A percentile compares a stretch with the other conserved stretches of the same genome.
Conservation (phyloP, 2,888 invertebrate species). For the Parnassius mnemosyne region DNA sequence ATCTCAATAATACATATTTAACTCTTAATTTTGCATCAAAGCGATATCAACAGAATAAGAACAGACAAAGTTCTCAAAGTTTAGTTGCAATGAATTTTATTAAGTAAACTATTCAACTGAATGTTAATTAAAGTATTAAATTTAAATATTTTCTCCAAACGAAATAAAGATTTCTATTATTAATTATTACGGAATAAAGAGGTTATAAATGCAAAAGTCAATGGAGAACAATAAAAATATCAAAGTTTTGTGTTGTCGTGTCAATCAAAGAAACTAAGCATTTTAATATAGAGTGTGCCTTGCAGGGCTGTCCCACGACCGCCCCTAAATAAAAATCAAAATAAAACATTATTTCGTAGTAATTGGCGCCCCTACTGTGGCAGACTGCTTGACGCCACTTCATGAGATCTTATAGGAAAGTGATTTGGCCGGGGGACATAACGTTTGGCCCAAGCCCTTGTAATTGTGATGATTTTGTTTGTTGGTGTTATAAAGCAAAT, state of each 20-base stretch:
- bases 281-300: constrained; percentile 75
- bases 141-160: too few relatives aligned
- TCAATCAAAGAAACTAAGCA: constrained; percentile 71
- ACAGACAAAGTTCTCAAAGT: too few relatives aligned
- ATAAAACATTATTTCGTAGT: constrained; percentile 75
- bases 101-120: too few relatives aligned
- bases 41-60: too few relatives aligned
- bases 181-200: constrained; percentile 27
- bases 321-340: constrained; percentile 78
- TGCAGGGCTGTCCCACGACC: constrained; percentile 76
- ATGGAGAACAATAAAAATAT: constrained; percentile 61
- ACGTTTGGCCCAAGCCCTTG: constrained; percentile 49
- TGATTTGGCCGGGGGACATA: constrained; percentile 52
- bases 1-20: too few relatives aligned
- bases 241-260: constrained; percentile 46
- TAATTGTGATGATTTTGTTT: constrained; percentile 62
- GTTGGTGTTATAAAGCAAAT: constrained; percentile 38
- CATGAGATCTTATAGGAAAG: constrained; percentile 75
- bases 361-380: constrained; percentile 77
- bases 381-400: constrained; percentile 69
- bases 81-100: too few relatives aligned
- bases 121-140: too few relatives aligned
- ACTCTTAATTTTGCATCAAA: too few relatives aligned
- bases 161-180: neutral
- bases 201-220: constrained; percentile 61